phyloP scores from a whole-genome alignment of 1,140 invertebrate species.

The Chymomyza costata region DNA sequence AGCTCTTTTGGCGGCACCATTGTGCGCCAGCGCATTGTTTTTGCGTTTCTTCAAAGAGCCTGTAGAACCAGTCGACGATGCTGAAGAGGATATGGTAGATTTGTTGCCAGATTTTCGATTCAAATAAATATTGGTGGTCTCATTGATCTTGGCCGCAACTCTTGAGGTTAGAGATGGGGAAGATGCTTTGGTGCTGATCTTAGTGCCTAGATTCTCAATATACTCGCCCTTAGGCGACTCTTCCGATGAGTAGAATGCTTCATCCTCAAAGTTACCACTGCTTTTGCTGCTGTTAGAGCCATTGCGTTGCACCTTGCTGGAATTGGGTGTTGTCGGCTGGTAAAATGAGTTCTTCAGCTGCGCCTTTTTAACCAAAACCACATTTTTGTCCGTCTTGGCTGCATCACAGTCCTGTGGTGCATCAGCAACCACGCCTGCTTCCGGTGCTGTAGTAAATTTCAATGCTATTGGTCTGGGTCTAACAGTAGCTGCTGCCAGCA shows the following conservation, averaged over 20 bases:
- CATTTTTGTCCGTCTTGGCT: conserved; percentile 37
- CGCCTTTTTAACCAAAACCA: conserved; percentile 35
- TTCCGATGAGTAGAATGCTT: conserved; percentile 31
- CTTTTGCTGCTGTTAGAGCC: conserved; percentile 36
- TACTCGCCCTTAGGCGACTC: conserved; percentile 4
- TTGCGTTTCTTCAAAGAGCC: conserved; percentile 35
- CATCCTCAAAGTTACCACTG: conserved; percentile 32
- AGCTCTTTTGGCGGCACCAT: conserved; percentile 17
- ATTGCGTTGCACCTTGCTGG: conserved; percentile 18
- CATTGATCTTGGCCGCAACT: conserved; percentile 54
- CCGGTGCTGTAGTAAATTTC: conserved; percentile 23
- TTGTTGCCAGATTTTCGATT: conserved; percentile 31
- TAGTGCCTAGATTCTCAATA: background rate
- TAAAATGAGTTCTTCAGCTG: conserved; percentile 21
- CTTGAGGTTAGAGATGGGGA: conserved; percentile 51
- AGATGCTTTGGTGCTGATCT: conserved; percentile 27
- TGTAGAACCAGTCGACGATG: too few relatives aligned
- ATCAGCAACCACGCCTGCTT: conserved; percentile 16
- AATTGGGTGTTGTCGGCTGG: conserved; percentile 9
- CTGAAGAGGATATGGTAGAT: background rate
- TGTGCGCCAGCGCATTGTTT: conserved; percentile 13
- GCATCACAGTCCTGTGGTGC: conserved; percentile 27
- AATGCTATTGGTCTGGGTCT: conserved; percentile 33
- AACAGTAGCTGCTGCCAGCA: conserved; percentile 25
- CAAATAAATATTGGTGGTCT: conserved; percentile 34